Evolutionary conservation across 1,140 invertebrate genomes (phyloP), one percentile per base, ranked within the genome.

Genomic region (Penaeus indicus): DNA sequence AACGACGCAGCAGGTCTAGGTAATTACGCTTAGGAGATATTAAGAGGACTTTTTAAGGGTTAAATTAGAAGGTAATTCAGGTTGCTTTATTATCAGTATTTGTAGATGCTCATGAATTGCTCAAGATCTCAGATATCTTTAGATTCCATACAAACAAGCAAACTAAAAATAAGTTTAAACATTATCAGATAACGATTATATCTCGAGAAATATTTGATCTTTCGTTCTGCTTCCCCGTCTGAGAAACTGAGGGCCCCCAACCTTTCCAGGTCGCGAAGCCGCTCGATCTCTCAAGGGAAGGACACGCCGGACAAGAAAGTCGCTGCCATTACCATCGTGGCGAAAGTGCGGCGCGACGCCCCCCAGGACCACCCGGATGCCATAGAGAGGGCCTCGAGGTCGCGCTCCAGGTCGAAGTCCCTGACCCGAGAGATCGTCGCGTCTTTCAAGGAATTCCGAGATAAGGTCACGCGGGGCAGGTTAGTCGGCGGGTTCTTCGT

Each of bases 281-380:
- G 86, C 27, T 88, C 86, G 10, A 78, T 67, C 32, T 80, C 86
- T 32, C 81, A 80, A 8, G 72, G 32, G 8, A 13, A 78, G 81
- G 86, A 78, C 21, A 13, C 47, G 8, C 47, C 13, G 47, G 86
- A 47, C 60, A 69, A 84, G 8, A 61, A 64, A 3, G 21, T 54
- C 19, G 18, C 22, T 27, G 38, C 61, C n/a, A 88, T 61, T 11
- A 32, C 77, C 4, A n/a, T n/a, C 32, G n/a, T 62, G 47, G 63
- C 79, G 21, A 88, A 82, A 80, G 60, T 78, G 81, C 82, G 78
- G 61, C n/a, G 60, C 22, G 86, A 78, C 27, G 61, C 72, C 27
- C 86, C 86, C 3, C 86, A 83, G 81, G 86, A 88, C 60, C 86
- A 88, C 80, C 86, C 86, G 19, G 86, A 88, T 64, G 86, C 86